Evolutionary conservation across 2,888 invertebrate genomes (phyloP).

Genomic region (Tachina lurida): DNA sequence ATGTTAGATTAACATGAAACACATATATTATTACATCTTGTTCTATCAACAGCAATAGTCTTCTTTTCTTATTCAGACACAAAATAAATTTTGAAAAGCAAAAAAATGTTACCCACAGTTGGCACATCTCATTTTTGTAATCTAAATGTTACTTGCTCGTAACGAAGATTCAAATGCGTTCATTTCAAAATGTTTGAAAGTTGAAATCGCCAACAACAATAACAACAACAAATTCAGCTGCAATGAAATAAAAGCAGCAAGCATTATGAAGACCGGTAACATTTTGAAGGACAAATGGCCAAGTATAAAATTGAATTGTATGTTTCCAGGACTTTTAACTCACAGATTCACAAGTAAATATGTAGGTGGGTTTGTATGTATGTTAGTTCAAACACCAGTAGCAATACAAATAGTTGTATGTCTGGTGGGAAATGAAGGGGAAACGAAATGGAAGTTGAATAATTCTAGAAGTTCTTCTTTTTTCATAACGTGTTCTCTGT

Average conservation of each 20-base stretch:
- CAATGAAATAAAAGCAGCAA: conserved; percentile 3
- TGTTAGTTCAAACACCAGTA: background rate
- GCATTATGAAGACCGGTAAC: conserved; percentile 13
- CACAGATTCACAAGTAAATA: background rate
- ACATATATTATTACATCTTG: no score
- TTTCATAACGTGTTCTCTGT: conserved; percentile 1
- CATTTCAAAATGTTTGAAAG: conserved; percentile 27
- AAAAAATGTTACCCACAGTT: no score
- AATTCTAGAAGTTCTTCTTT: conserved; percentile 32
- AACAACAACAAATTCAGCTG: background rate
- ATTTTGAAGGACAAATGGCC: conserved; percentile 63
- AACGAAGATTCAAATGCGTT: conserved; percentile 51
- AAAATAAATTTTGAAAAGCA: no score
- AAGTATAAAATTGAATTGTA: conserved; percentile 47
- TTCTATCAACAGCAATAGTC: no score
- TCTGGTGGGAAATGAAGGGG: background rate
- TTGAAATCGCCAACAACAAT: conserved; percentile 5
- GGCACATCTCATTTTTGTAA: background rate
- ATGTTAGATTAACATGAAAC: no score
- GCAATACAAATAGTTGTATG: conserved; percentile 18
- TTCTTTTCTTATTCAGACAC: no score
- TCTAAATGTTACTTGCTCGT: background rate
- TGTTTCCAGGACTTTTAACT: conserved; percentile 33
- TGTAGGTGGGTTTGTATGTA: background rate
- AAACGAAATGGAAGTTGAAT: conserved; percentile 19